These are phyloP conservation scores for Agriopis leucophaearia DNA, from an alignment of 2,888 invertebrate genomes.

Conservation along the genomic window DNA sequence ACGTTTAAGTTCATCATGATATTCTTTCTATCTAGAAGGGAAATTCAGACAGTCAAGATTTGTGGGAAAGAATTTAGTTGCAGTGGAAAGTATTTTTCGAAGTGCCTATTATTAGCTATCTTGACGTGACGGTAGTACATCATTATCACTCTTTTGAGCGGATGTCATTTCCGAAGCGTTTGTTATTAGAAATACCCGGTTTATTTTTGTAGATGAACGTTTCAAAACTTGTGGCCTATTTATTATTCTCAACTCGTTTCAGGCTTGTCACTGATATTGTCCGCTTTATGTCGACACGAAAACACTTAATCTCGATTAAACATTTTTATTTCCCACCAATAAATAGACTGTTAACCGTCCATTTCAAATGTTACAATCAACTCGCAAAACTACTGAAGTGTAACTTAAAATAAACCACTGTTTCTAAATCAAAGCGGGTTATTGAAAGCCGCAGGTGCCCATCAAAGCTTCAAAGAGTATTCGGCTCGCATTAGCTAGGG, in stretches of 20 bases:
- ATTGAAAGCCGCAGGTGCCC: constrained; percentile 64
- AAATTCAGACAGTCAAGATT: constrained; percentile 13
- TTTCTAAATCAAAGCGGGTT: constrained; percentile 59
- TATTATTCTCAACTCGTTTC: constrained; percentile 35
- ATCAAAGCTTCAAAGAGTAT: constrained; percentile 61
- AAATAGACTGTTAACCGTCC: constrained; percentile 20
- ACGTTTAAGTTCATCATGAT: constrained; percentile 21
- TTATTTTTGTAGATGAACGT: constrained; percentile 47
- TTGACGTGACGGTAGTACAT: constrained; percentile 50
- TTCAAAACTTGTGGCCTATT: constrained; percentile 42
- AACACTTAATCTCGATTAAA: constrained; percentile 26
- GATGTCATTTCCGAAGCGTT: constrained; percentile 50
- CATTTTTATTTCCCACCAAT: constrained; percentile 12
- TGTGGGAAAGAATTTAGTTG: constrained; percentile 22
- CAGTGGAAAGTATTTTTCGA: constrained; percentile 28
- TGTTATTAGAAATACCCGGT: constrained; percentile 42
- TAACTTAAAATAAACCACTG: constrained; percentile 48
- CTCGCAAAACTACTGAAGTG: constrained; percentile 33
- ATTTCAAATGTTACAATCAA: constrained; percentile 25
- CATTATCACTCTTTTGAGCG: constrained; percentile 49
- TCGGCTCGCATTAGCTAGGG: constrained; percentile 54
- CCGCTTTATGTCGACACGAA: constrained; percentile 22
- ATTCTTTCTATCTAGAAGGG: constrained; percentile 1
- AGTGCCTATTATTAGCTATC: constrained; percentile 48
- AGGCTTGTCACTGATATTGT: constrained; percentile 30